Conservation (phyloP, 1,140 invertebrate genomes). For the Orussus abietinus region DNA sequence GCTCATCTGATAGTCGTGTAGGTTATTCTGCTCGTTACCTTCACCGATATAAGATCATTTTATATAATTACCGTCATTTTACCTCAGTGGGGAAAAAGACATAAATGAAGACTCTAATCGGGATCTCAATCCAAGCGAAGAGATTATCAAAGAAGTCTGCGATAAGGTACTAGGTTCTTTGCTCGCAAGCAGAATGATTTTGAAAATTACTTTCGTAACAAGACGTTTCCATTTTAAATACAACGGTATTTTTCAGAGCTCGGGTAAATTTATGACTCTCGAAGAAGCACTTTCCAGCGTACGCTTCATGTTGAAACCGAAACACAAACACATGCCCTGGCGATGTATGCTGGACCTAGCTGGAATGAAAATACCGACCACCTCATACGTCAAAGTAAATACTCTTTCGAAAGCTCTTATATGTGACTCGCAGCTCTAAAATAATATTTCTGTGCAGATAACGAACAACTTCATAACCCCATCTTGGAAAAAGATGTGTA, state of each 20-base stretch:
- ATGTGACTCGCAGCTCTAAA: neutral
- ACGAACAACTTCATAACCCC: neutral
- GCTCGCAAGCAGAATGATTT: neutral
- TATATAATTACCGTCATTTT: neutral
- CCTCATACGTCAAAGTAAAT: neutral
- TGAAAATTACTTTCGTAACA: neutral
- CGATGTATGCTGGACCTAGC: neutral
- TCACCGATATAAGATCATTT: neutral
- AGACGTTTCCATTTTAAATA: neutral
- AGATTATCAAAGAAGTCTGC: neutral
- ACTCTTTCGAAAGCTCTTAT: neutral
- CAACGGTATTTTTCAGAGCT: neutral
- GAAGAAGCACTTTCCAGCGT: neutral
- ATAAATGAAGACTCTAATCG: neutral
- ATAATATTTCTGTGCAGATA: neutral
- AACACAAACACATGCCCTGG: neutral
- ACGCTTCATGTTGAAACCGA: neutral
- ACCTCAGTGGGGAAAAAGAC: neutral
- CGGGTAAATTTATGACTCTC: neutral
- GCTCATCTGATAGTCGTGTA: neutral
- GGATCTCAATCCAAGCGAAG: conserved; percentile 1
- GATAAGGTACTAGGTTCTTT: neutral
- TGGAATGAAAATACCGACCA: neutral
- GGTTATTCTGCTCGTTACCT: neutral
- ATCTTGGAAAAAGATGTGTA: neutral